Base-by-base conservation (phyloP, 2,888 invertebrate genomes). In the Pollenia griseotomentosa region DNA sequence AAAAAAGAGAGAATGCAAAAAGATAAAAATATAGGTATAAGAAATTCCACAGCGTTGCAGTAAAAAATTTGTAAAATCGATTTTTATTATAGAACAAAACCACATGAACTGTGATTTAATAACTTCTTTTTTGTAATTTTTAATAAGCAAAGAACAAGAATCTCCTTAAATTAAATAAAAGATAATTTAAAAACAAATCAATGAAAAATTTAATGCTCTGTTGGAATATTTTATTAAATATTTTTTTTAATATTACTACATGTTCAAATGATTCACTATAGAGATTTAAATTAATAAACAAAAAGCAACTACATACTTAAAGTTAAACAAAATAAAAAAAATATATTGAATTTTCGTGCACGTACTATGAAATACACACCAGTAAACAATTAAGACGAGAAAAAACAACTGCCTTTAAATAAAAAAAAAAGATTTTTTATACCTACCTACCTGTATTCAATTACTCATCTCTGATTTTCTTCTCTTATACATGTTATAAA, bases 61-160 rank as follows among this genome's bases (percentile, higher is more conserved):
- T 66, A 79, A 73, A 14, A 48, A 66, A 73, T 77, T 75, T 84
- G 73, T 68, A 84, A 82, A 85, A 85, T 85, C 82, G 82, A 85
- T 85, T 81, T 81, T 70, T 85, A 61, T 81, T 68, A n/a, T 42
- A 42, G 53, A 75, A 71, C 14, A 23, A 75, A 66, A 61, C 14
- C 65, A 71, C 14, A 42, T 48, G 55, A 68, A 77, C 70, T 81
- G 85, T 77, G 81, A 85, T 85, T 80, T 59, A 79, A 65, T 79
- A 14, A 46, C 33, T 16, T 16, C 40, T 14, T 53, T 71, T 65
- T 79, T 65, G 65, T 65, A 66, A 51, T 42, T 66, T 65, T 73
- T 48, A 57, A 73, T 6, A 42, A n/a, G 75, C 4, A 40, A 63
- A 61, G 5, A 51, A 51, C 16, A 40, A 81, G 51, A 71, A 16